Base-by-base conservation (phyloP, 2,797 vertebrate genomes). In the Sebastes minor region DNA sequence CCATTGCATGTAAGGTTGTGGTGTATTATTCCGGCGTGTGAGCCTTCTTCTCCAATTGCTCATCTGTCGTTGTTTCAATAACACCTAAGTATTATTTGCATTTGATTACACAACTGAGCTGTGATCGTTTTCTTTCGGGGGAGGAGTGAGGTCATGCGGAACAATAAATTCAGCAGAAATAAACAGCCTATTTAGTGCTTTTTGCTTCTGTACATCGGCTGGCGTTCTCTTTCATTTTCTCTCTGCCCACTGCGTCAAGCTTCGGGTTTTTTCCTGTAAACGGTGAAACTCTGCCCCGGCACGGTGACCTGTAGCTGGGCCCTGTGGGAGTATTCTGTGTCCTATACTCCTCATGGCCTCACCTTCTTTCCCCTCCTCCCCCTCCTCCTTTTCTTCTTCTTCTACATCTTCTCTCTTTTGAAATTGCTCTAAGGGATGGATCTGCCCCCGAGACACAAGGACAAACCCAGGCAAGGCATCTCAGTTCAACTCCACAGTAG, bases 311-410 rank as follows among this genome's bases (percentile, higher is more conserved):
- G 90, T 84, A 52, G 86, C 86, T 4, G 30, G 87, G 86, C 92
- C 91, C 94, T 67, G 62, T 5, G 95, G 95, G 95, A 90, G 91
- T 94, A 95, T 95, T 86, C 49, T 66, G 74, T 95, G 88, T 93
- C 93, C 90, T 83, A 20, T 68, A 57, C 80, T 82, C 81, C 81
- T 89, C 74, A 27, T 83, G 70, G 81, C 82, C 80, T 93, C 89
- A 84, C 87, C 78, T 86, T 75, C 81, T 83, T 78, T 68, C 77
- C 59, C 71, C 72, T 82, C 83, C 84, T 83, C 81, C 84, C 74
- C 80, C 74, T 63, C 32, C n/a, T 22, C 59, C 28, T 22, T 9
- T 42, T 63, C 68, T 80, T 59, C 79, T 86, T 73, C 78, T 73
- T 71, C 70, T 73, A 66, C 74, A 68, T 79, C 80, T 42, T 63